Percentiles rank a stretch among this genome's conserved stretches.
Conservation (phyloP, 2,797 vertebrate genomes). For the Pelodytes ibericus region DNA sequence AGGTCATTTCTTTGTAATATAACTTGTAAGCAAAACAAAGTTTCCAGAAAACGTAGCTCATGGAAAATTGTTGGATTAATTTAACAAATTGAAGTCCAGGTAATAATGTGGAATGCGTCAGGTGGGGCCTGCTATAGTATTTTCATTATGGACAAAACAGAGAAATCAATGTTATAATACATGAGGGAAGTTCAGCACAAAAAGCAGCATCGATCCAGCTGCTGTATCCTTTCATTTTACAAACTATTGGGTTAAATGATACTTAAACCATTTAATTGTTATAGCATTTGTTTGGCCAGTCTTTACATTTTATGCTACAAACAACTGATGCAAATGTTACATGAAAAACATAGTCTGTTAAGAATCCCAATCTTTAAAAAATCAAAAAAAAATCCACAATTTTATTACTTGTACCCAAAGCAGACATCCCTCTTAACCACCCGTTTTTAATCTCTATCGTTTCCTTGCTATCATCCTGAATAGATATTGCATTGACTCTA, state of each 20-base stretch:
- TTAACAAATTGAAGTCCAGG: not conserved
- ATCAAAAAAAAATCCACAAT: no score
- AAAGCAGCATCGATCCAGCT: slow-evolving; percentile 13
- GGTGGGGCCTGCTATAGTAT: slow-evolving; percentile 9
- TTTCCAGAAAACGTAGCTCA: not conserved
- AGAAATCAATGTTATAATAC: slow-evolving; percentile 26
- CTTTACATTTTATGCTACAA: not conserved
- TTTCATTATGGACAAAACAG: slow-evolving; percentile 23
- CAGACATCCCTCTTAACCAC: no score
- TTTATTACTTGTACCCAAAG: no score
- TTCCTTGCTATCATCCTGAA: no score
- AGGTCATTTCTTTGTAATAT: not conserved
- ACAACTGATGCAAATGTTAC: not conserved
- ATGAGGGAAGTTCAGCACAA: slow-evolving; percentile 12
- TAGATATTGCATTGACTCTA: no score
- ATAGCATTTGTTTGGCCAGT: not conserved
- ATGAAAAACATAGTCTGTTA: not conserved
- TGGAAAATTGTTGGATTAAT: not conserved
- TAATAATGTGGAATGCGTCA: not conserved
- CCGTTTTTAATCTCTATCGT: no score
- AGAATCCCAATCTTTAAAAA: no score
- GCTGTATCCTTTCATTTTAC: slow-evolving; percentile 18
- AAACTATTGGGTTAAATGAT: slow-evolving; percentile 30
- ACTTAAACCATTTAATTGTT: slow-evolving; percentile 4
- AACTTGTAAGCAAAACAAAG: not conserved